Evolutionary conservation across 2,888 invertebrate species (phyloP), one percentile per base, ranked within the genome.

Genomic region (Pachliopta kotzebuea): DNA sequence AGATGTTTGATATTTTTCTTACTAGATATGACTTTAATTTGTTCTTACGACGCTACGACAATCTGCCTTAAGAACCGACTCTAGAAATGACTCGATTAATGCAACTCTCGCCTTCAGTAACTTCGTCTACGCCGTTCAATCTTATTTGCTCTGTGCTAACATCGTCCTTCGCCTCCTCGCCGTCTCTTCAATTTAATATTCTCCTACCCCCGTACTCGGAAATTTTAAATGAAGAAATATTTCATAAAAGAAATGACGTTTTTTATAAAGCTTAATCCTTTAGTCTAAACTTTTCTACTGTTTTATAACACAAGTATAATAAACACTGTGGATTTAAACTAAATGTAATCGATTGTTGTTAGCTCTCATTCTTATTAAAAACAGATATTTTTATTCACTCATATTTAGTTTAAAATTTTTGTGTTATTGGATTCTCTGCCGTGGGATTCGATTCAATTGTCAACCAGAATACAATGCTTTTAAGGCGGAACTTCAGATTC

Each of bases 101-200:
- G 49, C 45, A 57, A 55, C 65, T 61, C 52, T 60, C 56, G 56
- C n/a, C 53, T 65, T 65, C 60, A 61, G 56, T 59, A 63, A 59
- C 60, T 55, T 24, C 63, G 59, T 57, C 37, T 54, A 45, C 57
- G 56, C 26, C 24, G 54, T 53, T 21, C 53, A 65, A 65, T 65
- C 65, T 56, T 65, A 60, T 65, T 65, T 65, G 53, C 65, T 52
- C 57, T 53, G 60, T 29, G 65, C 56, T 18, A 61, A 57, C 63
- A 54, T 29, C 56, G n/a, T 23, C 42, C 42, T 59, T 42, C 60
- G 60, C 50, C 31, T 60, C 24, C 31, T 11, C 49, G 23, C 31
- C 60, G 56, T 61, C 53, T 61, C 42, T 31, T 45, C 29, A 60
- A 26, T 64, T 60, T 56, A 50, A 60, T 60, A 52, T 49, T 21